These are phyloP conservation scores for Bellardia bayeri DNA, from an alignment of 2,888 invertebrate genomes.

Conservation along the genomic window DNA sequence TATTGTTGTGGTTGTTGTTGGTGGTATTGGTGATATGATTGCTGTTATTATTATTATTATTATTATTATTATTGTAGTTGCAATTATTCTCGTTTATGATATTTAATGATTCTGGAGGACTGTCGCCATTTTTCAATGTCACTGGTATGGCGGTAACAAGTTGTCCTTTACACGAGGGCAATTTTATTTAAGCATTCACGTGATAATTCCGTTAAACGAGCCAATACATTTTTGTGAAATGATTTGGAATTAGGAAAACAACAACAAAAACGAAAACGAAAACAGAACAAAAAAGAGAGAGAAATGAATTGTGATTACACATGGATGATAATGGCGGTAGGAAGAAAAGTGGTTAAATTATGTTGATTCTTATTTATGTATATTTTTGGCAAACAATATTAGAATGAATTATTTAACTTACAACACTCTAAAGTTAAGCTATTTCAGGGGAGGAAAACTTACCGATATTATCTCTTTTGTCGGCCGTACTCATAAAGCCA, in stretches of 20 bases:
- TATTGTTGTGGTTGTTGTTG: constrained; percentile 50
- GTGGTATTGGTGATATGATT: constrained; percentile 63
- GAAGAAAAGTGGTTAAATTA: constrained; percentile 41
- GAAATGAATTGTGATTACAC: constrained; percentile 53
- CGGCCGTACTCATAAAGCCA: constrained; percentile 79
- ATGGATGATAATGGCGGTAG: constrained; percentile 58
- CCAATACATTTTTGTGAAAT: constrained; percentile 59
- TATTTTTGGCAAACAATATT: constrained; percentile 49
- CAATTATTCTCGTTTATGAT: constrained; percentile 75
- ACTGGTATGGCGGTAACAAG: constrained; percentile 84
- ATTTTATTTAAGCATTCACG: constrained; percentile 57
- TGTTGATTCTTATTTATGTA: constrained; percentile 66
- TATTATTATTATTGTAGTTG: constrained; percentile 70
- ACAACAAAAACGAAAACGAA: constrained; percentile 43
- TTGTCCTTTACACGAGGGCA: constrained; percentile 78
- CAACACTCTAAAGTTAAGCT: neutral
- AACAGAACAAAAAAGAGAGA: constrained; percentile 30
- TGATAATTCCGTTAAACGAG: constrained; percentile 50
- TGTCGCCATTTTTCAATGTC: constrained; percentile 82
- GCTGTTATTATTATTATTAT: constrained; percentile 70
- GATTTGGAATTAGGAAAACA: constrained; percentile 32
- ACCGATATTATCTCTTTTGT: constrained; percentile 82
- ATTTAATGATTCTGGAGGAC: constrained; percentile 82
- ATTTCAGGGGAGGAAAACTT: constrained; percentile 69
- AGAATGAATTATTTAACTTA: constrained; percentile 27